Base-by-base conservation (phyloP, 2,888 invertebrate species). In the Parelbella ahira region DNA sequence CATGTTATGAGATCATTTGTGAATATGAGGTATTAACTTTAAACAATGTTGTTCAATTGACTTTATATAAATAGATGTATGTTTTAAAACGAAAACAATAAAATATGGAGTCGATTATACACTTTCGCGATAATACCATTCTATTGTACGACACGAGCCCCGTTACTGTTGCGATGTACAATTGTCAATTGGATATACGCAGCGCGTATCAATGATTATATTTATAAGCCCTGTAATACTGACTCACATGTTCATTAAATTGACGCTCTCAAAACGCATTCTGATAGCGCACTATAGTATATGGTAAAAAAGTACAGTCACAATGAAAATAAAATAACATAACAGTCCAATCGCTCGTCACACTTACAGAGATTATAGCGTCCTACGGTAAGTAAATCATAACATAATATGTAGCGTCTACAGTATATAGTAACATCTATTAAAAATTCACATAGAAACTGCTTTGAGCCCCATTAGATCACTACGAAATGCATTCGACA, bases 361-460 rank as follows among this genome's bases (percentile, higher is more conserved):
- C 52, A 44, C 51, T 48, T 53, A 61, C 55, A 59, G 71, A 75
- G 70, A 72, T 75, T 78, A 74, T 69, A 64, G 48, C 58, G 57
- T 60, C 71, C 53, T 50, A 44, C 42, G 49, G 47, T 58, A 55
- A 63, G 37, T 47, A 48, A 18, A 36, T 15, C 60, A 57, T 55
- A n/a, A n/a, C n/a, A 54, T 28, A 28, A 37, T 21, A 11, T 42
- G 33, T 42, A 42, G 41, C 41, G 34, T 33, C 56, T 57, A 58
- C 50, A 60, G 63, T 50, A 56, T 58, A 57, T 51, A 63, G 53
- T 62, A 63, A 76, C 71, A 77, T 73, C 66, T 66, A 79, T 77
- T 78, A 76, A 74, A 68, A 73, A 80, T 72, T 79, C 80, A 78
- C 77, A 78, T 76, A 75, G 68, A 78, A 83, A 80, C 80, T 79